Conservation (phyloP, 1,140 invertebrate species). For the Drosophila bocki region DNA sequence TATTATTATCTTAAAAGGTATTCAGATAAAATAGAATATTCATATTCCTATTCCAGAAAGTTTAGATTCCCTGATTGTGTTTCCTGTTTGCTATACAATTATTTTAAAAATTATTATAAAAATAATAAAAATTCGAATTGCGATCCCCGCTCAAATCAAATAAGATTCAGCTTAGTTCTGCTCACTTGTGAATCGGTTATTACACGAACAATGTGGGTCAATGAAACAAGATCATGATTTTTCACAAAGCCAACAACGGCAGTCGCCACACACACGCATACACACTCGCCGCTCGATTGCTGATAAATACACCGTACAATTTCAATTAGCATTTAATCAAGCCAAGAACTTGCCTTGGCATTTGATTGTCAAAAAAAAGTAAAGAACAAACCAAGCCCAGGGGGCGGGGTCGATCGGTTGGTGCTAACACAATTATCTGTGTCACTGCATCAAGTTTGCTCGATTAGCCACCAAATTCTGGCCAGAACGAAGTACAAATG, state of each 20-base stretch:
- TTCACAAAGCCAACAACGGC: constrained; percentile 43
- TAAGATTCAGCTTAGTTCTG: constrained; percentile 40
- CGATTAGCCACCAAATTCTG: constrained; percentile 41
- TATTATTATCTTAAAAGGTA: background rate
- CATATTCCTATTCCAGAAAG: background rate
- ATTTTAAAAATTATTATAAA: background rate
- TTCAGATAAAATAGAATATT: background rate
- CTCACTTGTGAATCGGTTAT: constrained; percentile 31
- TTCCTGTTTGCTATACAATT: constrained; percentile 4
- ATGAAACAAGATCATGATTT: constrained; percentile 61
- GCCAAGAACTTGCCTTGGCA: constrained; percentile 61
- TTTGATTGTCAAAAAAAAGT: constrained; percentile 45
- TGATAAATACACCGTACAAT: constrained; percentile 46
- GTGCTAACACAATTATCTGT: constrained; percentile 65
- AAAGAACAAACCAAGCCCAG: constrained; percentile 28
- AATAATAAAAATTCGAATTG: background rate
- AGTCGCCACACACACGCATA: constrained; percentile 13
- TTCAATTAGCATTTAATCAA: constrained; percentile 69
- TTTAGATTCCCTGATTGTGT: background rate
- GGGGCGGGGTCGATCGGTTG: constrained; percentile 30
- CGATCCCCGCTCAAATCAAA: constrained; percentile 14
- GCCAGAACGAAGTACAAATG: constrained; percentile 26
- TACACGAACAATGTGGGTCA: constrained; percentile 56
- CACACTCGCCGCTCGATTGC: constrained; percentile 21
- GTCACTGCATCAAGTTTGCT: constrained; percentile 36